Evolutionary conservation across 2,113 vertebrate species (phyloP).

Genomic region (Athene cunicularia): DNA sequence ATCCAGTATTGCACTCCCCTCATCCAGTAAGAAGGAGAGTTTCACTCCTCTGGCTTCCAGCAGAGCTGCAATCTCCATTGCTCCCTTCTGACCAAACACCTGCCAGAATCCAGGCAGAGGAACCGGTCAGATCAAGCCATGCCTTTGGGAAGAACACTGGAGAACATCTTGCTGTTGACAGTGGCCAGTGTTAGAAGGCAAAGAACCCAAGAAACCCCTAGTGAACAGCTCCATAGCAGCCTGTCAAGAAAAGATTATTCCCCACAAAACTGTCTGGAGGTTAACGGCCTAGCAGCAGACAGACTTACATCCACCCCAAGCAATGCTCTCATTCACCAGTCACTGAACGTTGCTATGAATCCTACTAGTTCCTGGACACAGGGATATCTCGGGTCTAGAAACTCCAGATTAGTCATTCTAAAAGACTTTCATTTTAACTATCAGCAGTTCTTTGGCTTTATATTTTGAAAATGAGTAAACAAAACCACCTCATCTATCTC

Average conservation of each 20-base stretch:
- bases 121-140: neutral
- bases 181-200: neutral
- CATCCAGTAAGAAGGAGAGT: slow-evolving; percentile 87
- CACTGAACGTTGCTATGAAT: neutral
- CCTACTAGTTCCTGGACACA: neutral
- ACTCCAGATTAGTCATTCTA: neutral
- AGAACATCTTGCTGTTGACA: neutral
- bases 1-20: slow-evolving; percentile 81
- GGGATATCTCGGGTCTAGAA: neutral
- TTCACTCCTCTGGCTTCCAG: slow-evolving; percentile 81
- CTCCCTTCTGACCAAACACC: slow-evolving; percentile 83
- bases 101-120: slow-evolving; percentile 49
- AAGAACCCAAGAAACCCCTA: neutral
- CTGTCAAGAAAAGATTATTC: neutral
- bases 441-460: neutral
- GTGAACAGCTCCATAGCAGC: neutral
- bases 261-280: neutral
- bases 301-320: neutral
- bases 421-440: neutral
- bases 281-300: neutral
- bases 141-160: neutral
- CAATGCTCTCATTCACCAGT: neutral
- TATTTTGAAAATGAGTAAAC: neutral
- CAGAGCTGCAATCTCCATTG: slow-evolving; percentile 79
- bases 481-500: neutral